phyloP scores from a whole-genome alignment of 2,113 vertebrate genomes.

The Onychostruthus taczanowskii region DNA sequence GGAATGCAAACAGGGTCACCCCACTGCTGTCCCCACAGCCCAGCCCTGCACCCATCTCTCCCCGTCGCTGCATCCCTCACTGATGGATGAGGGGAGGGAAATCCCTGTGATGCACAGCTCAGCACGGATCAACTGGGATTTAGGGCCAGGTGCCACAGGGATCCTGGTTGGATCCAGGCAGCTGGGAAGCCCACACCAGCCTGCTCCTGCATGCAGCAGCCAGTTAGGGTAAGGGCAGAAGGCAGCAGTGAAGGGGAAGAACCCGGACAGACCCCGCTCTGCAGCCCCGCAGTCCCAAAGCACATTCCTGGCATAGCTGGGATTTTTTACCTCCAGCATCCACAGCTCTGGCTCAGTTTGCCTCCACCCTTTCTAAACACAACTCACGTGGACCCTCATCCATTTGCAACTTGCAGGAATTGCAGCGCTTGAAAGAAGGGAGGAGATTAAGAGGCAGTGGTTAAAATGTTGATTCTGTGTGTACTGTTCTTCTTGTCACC shows the following conservation, averaged over 20 bases:
- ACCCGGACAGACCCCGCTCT: not conserved
- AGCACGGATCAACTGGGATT: not conserved
- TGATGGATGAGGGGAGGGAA: not conserved
- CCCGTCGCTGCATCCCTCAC: rapidly evolving
- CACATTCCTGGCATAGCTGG: not conserved
- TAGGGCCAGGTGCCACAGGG: not conserved
- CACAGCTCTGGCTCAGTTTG: not conserved
- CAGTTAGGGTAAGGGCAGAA: too few relatives aligned
- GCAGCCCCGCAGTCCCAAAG: not conserved
- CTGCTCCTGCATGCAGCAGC: rapidly evolving
- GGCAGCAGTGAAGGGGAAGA: not conserved
- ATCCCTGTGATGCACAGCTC: not conserved
- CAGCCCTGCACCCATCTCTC: not conserved
- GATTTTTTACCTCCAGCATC: not conserved
- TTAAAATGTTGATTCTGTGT: not conserved
- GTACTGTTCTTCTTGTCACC: not conserved
- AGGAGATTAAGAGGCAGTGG: not conserved
- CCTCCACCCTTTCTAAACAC: not conserved
- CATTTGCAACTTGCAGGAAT: not conserved
- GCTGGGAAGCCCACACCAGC: not conserved
- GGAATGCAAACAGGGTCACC: not conserved
- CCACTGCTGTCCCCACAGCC: not conserved
- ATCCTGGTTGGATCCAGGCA: not conserved
- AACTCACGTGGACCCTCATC: rapidly evolving
- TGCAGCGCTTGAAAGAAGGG: not conserved